Evolutionary conservation across 1,140 invertebrate genomes (phyloP), one percentile per base, ranked within the genome.

Genomic region (Euwallacea similis): DNA sequence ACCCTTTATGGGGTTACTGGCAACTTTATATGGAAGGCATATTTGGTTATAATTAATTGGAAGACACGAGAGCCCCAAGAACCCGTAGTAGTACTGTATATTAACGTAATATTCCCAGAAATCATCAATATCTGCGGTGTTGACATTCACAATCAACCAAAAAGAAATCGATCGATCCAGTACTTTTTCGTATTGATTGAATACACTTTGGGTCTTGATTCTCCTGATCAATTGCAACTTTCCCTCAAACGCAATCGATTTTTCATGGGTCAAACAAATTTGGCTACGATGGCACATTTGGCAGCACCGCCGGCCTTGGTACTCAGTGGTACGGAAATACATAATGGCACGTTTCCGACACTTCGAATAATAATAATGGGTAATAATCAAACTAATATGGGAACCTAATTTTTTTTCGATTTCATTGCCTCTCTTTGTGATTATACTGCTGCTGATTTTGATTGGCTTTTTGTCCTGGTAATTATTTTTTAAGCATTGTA

Each of bases 321-420:
- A 68, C 71, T 64, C 67, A 58, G 64, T 74, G 76, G 74, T 63
- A 76, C 75, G 76, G 75, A 78, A 76, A 74, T 72, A 68, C 56
- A 65, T 75, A 76, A 78, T 78, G 65, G 68, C 73, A 78, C 72
- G 69, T 76, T 76, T 78, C 76, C 76, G 76, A 75, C 46, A 65
- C 63, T 65, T 53, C 46, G 7, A 54, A 54, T 65, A 65, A 65
- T 65, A 50, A 73, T 73, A 73, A 74, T 71, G 59, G 60, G 60
- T 44, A 44, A 72, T 43, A 62, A 62, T 62, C 63, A 72, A 70
- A 55, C 66, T 69, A 72, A 74, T 72, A 74, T 74, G 70, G 73
- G 71, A 72, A 74, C 41, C 50, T 55, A 60, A 33, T 47, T 61
- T 66, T 73, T 72, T 74, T 63, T 56, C 9, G 13, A 69, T 63